These are phyloP conservation scores for Sclerurus mexicanus DNA, from an alignment of 2,113 vertebrate species.

Conservation along the genomic window DNA sequence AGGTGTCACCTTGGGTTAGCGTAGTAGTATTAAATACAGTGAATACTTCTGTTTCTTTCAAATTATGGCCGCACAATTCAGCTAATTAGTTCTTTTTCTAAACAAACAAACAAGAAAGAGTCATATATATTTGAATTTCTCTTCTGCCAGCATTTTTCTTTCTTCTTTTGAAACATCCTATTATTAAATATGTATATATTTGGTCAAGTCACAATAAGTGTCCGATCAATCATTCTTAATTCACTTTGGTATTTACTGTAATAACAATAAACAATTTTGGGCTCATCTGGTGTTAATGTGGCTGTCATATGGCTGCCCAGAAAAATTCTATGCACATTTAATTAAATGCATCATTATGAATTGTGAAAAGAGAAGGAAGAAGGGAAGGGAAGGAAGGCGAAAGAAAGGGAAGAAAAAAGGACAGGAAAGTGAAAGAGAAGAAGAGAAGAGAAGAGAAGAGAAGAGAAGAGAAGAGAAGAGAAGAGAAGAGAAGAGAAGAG, in stretches of 20 bases:
- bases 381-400: neutral
- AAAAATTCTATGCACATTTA: constrained; percentile 53
- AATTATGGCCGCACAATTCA: neutral
- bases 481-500: neutral
- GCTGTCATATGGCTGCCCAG: constrained; percentile 59
- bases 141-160: neutral
- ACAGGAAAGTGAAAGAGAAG: neutral
- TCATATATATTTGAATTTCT: neutral
- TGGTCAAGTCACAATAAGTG: constrained; percentile 14
- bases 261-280: constrained; percentile 44
- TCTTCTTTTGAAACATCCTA: neutral
- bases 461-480: neutral
- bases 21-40: neutral
- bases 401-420: too few species aligned
- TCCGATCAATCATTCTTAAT: neutral
- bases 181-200: neutral
- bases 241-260: constrained; percentile 40
- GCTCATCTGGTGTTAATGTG: constrained; percentile 77
- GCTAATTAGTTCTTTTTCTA: neutral
- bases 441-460: neutral
- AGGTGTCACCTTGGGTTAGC: constrained; percentile 37
- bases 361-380: neutral
- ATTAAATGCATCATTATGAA: constrained; percentile 66
- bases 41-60: neutral
- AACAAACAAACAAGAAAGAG: neutral